Evolutionary conservation across 2,888 invertebrate genomes (phyloP).

Genomic region (Ophion slaviceki): DNA sequence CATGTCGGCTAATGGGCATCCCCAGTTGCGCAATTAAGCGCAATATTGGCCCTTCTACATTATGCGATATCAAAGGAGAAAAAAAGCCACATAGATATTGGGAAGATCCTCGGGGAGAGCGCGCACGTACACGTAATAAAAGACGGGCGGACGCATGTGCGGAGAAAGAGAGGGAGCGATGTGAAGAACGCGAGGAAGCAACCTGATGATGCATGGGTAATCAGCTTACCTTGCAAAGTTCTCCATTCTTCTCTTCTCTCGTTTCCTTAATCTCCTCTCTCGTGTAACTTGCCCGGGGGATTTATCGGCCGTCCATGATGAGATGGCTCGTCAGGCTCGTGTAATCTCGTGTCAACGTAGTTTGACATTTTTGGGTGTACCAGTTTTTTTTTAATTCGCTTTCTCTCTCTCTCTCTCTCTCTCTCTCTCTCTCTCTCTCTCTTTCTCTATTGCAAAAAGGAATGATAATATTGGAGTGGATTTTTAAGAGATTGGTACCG

Average conservation of each 20-base stretch:
- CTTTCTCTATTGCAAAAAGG: too few relatives aligned
- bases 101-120: background rate
- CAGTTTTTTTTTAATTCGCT: too few relatives aligned
- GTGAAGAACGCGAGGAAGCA: background rate
- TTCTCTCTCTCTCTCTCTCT: too few relatives aligned
- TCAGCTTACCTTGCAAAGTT: slow-evolving; percentile 3
- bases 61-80: slow-evolving; percentile 15
- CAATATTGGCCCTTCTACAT: slow-evolving; percentile 37
- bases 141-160: background rate
- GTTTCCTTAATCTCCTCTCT: too few relatives aligned
- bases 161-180: background rate
- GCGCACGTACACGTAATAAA: background rate
- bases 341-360: too few relatives aligned
- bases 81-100: background rate
- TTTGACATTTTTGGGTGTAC: too few relatives aligned
- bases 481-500: too few relatives aligned
- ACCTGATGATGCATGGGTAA: background rate
- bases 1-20: slow-evolving; percentile 30
- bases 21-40: slow-evolving; percentile 45
- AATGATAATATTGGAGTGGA: too few relatives aligned
- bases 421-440: too few relatives aligned
- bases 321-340: too few relatives aligned
- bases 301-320: too few relatives aligned
- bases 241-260: background rate
- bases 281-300: too few relatives aligned